Conservation (phyloP, 2,113 vertebrate species). For the Vulpes lagopus region DNA sequence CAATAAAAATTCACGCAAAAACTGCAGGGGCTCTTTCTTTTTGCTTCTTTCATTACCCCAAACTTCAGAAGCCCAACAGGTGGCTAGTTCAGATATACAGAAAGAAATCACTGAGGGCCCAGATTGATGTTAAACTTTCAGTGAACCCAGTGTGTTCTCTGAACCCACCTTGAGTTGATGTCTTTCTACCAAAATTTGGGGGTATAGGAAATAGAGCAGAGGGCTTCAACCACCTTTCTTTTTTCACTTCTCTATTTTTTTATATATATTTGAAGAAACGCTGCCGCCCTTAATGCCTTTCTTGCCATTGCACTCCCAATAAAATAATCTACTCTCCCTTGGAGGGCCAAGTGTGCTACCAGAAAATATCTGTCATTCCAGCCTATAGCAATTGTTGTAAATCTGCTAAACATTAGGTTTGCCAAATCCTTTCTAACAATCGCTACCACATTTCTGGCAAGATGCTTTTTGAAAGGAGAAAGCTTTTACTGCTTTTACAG, state of each 20-base stretch:
- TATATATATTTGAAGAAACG: neutral
- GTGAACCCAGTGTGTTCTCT: neutral
- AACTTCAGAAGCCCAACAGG: conserved; percentile 42
- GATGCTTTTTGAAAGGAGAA: neutral
- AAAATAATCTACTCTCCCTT: conserved; percentile 38
- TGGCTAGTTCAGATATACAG: conserved; percentile 14
- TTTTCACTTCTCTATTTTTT: neutral
- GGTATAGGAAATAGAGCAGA: neutral
- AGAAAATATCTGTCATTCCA: neutral
- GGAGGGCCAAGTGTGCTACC: neutral
- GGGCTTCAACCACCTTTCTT: neutral
- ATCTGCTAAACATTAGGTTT: conserved; percentile 35
- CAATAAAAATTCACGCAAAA: conserved; percentile 42
- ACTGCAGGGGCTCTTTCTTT: neutral
- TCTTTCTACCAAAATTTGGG: neutral
- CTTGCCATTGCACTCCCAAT: neutral
- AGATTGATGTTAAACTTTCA: neutral
- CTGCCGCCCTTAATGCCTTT: neutral
- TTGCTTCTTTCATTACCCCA: neutral
- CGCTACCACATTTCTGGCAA: conserved; percentile 20
- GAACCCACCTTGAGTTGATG: neutral
- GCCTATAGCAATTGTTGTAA: conserved; percentile 6
- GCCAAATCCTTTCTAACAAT: conserved; percentile 27
- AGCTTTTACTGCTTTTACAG: neutral
- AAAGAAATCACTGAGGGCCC: neutral